A percentile compares a stretch with the other conserved stretches of the same genome.
Evolutionary conservation across 2,797 vertebrate genomes (phyloP).

Genomic region (Peromyscus aztecus): DNA sequence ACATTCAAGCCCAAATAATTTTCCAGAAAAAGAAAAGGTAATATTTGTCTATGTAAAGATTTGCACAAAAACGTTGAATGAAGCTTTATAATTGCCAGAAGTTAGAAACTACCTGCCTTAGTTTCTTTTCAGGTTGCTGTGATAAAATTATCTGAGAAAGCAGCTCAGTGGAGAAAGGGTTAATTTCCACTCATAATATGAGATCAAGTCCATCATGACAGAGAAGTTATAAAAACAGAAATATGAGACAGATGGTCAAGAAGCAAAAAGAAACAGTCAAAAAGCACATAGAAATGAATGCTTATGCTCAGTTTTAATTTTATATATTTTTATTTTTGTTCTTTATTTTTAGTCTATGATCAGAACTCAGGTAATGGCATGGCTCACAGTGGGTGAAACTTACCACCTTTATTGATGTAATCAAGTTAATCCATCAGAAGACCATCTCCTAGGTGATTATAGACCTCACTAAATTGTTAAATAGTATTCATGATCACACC

Average conservation of each 20-base stretch:
- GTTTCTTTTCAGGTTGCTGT: neutral
- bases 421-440: neutral
- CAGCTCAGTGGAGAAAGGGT: neutral
- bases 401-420: neutral
- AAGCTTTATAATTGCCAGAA: neutral
- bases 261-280: neutral
- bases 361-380: neutral
- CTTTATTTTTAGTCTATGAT: neutral
- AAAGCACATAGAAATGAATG: neutral
- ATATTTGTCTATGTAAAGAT: neutral
- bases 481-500: neutral
- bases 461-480: neutral
- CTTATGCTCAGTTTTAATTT: too few relatives aligned
- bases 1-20: neutral
- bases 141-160: neutral
- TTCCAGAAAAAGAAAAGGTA: neutral
- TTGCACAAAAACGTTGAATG: neutral
- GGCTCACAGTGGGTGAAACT: neutral
- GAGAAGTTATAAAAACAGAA: neutral
- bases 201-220: neutral
- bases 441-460: neutral
- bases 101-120: neutral
- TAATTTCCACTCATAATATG: neutral
- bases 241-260: neutral
- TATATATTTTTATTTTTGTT: neutral